These are phyloP conservation scores for Caenorhabditis imperialis DNA, from an alignment of 2,888 invertebrate species.

Conservation along the genomic window DNA sequence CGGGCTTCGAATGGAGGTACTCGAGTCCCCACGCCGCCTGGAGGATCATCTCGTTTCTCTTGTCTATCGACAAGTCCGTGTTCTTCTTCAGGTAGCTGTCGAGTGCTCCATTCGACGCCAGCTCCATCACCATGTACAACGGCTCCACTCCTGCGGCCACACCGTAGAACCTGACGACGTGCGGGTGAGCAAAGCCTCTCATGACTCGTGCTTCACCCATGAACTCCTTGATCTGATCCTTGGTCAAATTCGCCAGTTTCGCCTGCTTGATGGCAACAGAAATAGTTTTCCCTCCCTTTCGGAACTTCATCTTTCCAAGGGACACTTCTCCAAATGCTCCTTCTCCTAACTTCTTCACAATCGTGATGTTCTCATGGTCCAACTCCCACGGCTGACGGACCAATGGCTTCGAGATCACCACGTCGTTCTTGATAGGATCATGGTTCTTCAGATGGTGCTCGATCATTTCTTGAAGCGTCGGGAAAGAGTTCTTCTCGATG, in stretches of 20 bases:
- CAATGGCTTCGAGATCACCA: constrained; percentile 33
- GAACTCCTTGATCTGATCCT: constrained; percentile 71
- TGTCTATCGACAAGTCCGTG: constrained; percentile 37
- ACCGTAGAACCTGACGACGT: constrained; percentile 67
- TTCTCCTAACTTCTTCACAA: constrained; percentile 67
- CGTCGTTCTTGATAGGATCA: constrained; percentile 32
- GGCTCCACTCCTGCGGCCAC: constrained; percentile 65
- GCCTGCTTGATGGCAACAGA: constrained; percentile 62
- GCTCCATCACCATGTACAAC: constrained; percentile 66
- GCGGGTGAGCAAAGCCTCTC: constrained; percentile 64
- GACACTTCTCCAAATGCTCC: constrained; percentile 70
- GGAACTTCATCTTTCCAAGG: constrained; percentile 33
- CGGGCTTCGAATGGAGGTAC: constrained; percentile 54
- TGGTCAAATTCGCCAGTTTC: constrained; percentile 62
- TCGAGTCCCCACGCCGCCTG: constrained; percentile 64
- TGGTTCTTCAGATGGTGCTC: constrained; percentile 39
- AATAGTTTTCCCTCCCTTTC: constrained; percentile 30
- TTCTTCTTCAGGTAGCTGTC: constrained; percentile 66
- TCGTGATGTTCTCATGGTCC: constrained; percentile 61
- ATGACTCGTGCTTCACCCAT: constrained; percentile 73
- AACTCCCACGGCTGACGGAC: constrained; percentile 65
- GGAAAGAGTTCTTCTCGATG: constrained; percentile 49
- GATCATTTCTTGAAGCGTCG: constrained; percentile 46
- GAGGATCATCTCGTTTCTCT: constrained; percentile 50
- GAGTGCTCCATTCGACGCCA: constrained; percentile 61